A percentile compares a stretch with the other conserved stretches of the same genome.
Evolutionary conservation across 2,113 vertebrate species (phyloP).

Genomic region (Brachyhypopomus occidentalis): DNA sequence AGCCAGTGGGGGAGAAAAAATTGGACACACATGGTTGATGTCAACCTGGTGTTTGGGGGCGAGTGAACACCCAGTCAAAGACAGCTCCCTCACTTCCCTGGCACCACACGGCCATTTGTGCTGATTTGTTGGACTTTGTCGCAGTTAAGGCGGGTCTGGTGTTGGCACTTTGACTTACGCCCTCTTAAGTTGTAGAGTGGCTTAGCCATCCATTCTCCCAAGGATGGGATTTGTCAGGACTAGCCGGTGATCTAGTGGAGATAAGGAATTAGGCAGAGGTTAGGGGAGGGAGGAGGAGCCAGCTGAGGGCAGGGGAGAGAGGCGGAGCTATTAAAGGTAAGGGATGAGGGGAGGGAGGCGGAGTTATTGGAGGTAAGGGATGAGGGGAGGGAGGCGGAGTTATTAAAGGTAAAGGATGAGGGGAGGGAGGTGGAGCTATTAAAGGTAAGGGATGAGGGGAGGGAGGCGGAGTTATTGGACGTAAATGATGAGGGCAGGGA

Average conservation of each 20-base stretch:
- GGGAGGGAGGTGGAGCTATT: too few relatives aligned
- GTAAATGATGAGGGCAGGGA: too few relatives aligned
- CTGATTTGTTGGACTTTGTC: constrained; percentile 71
- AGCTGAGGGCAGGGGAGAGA: too few relatives aligned
- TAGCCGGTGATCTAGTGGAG: constrained; percentile 51
- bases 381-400: too few relatives aligned
- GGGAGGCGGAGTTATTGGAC: too few relatives aligned
- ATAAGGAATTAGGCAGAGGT: constrained; percentile 42
- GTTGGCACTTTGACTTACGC: constrained; percentile 77
- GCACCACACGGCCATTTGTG: constrained; percentile 68
- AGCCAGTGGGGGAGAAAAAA: constrained; percentile 19
- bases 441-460: too few relatives aligned
- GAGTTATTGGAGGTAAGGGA: too few relatives aligned
- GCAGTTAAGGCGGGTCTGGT: constrained; percentile 70
- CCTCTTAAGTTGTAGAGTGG: constrained; percentile 69
- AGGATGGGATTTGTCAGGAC: constrained; percentile 70
- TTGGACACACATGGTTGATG: constrained; percentile 49
- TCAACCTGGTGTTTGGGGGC: constrained; percentile 61
- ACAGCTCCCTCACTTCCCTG: constrained; percentile 51
- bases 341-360: too few relatives aligned
- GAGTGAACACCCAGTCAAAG: constrained; percentile 45
- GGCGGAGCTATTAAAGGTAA: too few relatives aligned
- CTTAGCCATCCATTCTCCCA: constrained; percentile 64
- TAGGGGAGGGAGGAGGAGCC: too few relatives aligned
- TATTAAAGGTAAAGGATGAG: too few relatives aligned